Evolutionary conservation across 2,113 vertebrate species (phyloP), one percentile per base, ranked within the genome.

Genomic region (Perccottus glenii): DNA sequence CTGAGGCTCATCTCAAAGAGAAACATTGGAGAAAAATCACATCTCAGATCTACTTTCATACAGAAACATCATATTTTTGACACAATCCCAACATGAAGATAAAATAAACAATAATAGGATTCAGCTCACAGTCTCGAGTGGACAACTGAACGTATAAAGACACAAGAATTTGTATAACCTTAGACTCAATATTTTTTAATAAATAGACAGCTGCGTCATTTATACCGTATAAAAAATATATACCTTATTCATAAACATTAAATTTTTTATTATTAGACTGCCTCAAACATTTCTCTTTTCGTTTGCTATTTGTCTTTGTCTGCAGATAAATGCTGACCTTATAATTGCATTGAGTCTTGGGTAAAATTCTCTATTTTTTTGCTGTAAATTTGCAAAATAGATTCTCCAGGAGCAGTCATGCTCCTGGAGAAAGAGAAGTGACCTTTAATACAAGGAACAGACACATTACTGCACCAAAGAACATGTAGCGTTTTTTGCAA

Each of bases 91-190:
- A 63, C 32, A 67, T 7, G 38, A 47, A 57, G 45, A 33, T 60
- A 56, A 35, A 60, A 81, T 74, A 66, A 19, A 67, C 59, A 9
- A 52, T 58, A 62, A 35, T 77, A 68, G n/a, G 56, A 68, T 62
- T 58, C 40, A 10, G 47, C n/a, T 74, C 32, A 45, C 15, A 51
- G 55, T 33, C 57, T 49, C 33, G 19, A 36, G 51, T 67, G 44
- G 53, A 66, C 16, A 70, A 38, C 19, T 63, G 52, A 60, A 70
- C 66, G 48, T 61, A 66, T 19, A 57, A 73, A 63, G 45, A 61
- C 59, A 38, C 15, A 43, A 15, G 42, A 58, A 38, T 9, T 32
- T 15, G 40, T 38, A 63, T 36, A 68, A 59, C 58, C 65, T 63
- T 75, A 32, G 62, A 35, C 40, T 62, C 44, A 78, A 62, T 78